Conservation (phyloP, 2,888 invertebrate genomes). For the Chymomyza caudatula region DNA sequence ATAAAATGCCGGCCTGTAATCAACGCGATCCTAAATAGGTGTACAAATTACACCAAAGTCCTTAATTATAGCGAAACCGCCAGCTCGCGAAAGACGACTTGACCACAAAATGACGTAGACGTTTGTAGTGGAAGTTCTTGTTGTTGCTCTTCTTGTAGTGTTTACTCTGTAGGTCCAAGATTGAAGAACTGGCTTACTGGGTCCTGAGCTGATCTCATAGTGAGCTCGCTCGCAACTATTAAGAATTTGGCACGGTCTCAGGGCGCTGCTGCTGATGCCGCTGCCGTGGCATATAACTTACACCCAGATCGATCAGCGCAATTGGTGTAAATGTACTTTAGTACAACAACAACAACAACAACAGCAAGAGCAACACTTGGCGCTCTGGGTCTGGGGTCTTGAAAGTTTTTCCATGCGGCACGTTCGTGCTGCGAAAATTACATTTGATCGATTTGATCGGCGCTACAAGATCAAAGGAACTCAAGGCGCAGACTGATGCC, state of each 20-base stretch:
- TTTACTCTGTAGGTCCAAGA: background rate
- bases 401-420: conserved; percentile 55
- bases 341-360: conserved; percentile 33
- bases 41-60: conserved; percentile 78
- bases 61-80: conserved; percentile 78
- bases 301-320: conserved; percentile 73
- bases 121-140: background rate
- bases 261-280: conserved; percentile 39
- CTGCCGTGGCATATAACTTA: conserved; percentile 67
- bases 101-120: conserved; percentile 1
- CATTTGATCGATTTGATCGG: conserved; percentile 78
- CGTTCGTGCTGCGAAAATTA: conserved; percentile 74
- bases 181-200: conserved; percentile 12
- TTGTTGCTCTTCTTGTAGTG: background rate
- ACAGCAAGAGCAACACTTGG: conserved; percentile 54
- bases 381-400: conserved; percentile 37
- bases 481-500: conserved; percentile 48
- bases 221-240: conserved; percentile 68
- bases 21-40: conserved; percentile 79
- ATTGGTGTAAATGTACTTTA: conserved; percentile 75
- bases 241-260: conserved; percentile 74
- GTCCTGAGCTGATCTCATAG: conserved; percentile 47
- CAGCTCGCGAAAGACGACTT: conserved; percentile 41
- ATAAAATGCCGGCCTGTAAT: conserved; percentile 79
- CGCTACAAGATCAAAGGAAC: conserved; percentile 77